A percentile compares a stretch with the other conserved stretches of the same genome.
Conservation (phyloP, 2,888 invertebrate species). For the Urechis unicinctus region DNA sequence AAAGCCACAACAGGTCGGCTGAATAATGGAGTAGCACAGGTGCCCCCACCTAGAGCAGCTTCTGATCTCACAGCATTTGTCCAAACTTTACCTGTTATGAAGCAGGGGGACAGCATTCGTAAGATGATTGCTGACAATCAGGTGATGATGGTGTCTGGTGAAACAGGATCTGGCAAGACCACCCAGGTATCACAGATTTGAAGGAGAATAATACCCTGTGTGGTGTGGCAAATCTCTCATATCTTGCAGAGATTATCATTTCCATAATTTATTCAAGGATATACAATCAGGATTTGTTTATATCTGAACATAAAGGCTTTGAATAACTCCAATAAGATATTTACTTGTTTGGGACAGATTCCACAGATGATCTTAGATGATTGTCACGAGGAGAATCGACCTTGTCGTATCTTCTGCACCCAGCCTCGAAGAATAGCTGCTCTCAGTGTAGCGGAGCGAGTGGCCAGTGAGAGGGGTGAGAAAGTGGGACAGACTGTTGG, state of each 20-base stretch:
- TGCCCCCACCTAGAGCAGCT: constrained; percentile 54
- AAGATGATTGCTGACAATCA: constrained; percentile 63
- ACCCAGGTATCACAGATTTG: constrained; percentile 68
- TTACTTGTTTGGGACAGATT: constrained; percentile 58
- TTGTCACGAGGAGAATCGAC: constrained; percentile 56
- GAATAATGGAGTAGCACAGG: constrained; percentile 64
- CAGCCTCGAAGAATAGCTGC: constrained; percentile 90
- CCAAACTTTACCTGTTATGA: constrained; percentile 66
- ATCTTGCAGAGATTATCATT: neutral
- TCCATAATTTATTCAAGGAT: neutral
- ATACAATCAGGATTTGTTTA: neutral
- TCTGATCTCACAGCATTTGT: constrained; percentile 48
- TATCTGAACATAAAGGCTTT: neutral
- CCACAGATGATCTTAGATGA: constrained; percentile 87
- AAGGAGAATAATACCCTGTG: neutral
- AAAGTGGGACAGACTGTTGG: constrained; percentile 73
- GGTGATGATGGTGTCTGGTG: constrained; percentile 60
- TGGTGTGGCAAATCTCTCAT: neutral
- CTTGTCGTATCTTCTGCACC: constrained; percentile 82
- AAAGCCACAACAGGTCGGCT: constrained; percentile 62
- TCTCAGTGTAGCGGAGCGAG: constrained; percentile 80
- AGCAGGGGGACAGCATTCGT: constrained; percentile 62
- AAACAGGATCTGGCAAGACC: constrained; percentile 91
- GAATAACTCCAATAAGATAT: too few relatives aligned
- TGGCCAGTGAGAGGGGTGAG: constrained; percentile 80